phyloP scores from a whole-genome alignment of 2,888 invertebrate species.

The Nycteola revayana region DNA sequence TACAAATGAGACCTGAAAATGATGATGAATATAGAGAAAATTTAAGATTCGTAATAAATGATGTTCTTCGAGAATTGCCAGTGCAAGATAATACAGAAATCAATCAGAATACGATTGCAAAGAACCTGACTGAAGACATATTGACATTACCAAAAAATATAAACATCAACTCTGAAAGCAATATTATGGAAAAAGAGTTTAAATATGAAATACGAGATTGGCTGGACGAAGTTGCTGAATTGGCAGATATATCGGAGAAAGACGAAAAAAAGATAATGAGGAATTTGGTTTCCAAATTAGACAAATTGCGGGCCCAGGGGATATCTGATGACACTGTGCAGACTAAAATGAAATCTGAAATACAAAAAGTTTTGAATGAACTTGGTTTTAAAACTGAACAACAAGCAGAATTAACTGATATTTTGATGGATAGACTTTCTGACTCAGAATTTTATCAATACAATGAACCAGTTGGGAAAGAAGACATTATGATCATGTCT shows the following conservation, averaged over 20 bases:
- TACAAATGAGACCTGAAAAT: constrained; percentile 16
- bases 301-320: constrained; percentile 17
- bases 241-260: constrained; percentile 1
- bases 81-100: constrained; percentile 9
- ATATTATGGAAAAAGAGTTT: constrained; percentile 9
- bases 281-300: constrained; percentile 27
- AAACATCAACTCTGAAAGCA: constrained; percentile 13
- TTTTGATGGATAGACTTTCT: constrained; percentile 13
- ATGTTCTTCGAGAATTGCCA: constrained; percentile 28
- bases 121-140: constrained; percentile 24
- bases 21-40: constrained; percentile 19
- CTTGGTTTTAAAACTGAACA: constrained; percentile 3
- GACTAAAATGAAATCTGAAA: constrained; percentile 13
- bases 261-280: constrained; percentile 10
- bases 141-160: constrained; percentile 15
- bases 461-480: constrained; percentile 4
- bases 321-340: constrained; percentile 15
- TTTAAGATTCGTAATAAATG: constrained; percentile 29
- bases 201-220: constrained; percentile 12
- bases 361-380: constrained; percentile 9
- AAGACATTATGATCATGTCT: background rate
- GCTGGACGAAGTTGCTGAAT: constrained; percentile 13
- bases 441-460: background rate
- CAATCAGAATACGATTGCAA: constrained; percentile 14
- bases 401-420: constrained; percentile 11